Evolutionary conservation across 2,797 vertebrate species (phyloP).

Genomic region (Sarcophilus harrisii): DNA sequence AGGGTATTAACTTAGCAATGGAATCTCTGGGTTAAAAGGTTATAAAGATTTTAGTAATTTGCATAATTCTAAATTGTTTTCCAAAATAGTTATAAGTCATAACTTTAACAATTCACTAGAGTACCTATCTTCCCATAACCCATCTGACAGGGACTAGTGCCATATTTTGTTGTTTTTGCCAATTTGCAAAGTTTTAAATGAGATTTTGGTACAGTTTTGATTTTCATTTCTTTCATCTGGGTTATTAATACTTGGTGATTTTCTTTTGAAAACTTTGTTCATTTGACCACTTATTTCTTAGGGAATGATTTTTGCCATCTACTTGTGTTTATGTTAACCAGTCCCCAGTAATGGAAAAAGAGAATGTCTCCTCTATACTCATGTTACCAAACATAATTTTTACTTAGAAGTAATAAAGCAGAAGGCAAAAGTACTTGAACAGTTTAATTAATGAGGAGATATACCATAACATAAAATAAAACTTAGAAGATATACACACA

Average conservation of each 20-base stretch:
- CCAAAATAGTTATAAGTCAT: not conserved
- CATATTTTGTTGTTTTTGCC: not conserved
- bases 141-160: not conserved
- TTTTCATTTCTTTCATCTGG: not conserved
- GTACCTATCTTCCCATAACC: not conserved
- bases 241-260: not conserved
- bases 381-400: not conserved
- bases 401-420: not conserved
- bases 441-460: slow-evolving; percentile 27
- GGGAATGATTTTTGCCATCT: not conserved
- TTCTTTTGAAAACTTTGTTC: not conserved
- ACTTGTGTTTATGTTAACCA: not conserved
- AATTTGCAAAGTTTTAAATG: not conserved
- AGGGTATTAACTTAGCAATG: not conserved
- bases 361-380: not conserved
- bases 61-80: not conserved
- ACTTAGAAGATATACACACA: not conserved
- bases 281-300: not conserved
- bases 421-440: not conserved
- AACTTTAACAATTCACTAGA: not conserved
- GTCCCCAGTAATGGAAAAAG: not conserved
- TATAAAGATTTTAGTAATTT: not conserved
- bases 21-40: not conserved
- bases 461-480: slow-evolving; percentile 7
- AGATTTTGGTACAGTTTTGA: not conserved